Conservation (phyloP, 53 echinoderm and acorn worm species). For the Echinarachnius parma region DNA sequence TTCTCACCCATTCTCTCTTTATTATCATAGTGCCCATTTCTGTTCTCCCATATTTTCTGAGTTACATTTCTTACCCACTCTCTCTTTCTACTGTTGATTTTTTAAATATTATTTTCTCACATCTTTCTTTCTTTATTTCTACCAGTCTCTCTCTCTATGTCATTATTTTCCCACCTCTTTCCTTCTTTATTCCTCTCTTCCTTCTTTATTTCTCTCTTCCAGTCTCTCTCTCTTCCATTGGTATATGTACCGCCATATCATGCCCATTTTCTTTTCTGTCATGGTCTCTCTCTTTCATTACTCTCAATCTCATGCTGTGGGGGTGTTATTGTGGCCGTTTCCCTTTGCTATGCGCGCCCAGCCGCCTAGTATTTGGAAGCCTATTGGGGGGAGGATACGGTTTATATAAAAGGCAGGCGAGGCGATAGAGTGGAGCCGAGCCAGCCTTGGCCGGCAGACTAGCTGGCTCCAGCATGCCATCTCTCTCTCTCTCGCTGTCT, state of each 20-base stretch:
- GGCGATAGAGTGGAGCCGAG: slow-evolving; percentile 39
- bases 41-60: no score
- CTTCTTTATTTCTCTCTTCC: not conserved
- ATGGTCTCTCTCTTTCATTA: not conserved
- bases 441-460: slow-evolving; percentile 82
- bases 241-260: no score
- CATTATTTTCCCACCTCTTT: no score
- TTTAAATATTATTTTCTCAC: no score
- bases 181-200: not conserved
- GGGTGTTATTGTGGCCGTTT: slow-evolving; percentile 43
- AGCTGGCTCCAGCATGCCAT: slow-evolving; percentile 64
- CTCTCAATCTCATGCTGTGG: slow-evolving; percentile 24
- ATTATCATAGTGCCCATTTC: no score
- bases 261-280: not conserved
- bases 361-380: not conserved
- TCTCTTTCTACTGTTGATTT: no score
- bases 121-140: not conserved
- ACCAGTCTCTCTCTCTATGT: not conserved
- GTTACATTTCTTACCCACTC: not conserved
- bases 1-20: no score
- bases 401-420: slow-evolving; percentile 44
- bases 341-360: slow-evolving; percentile 35
- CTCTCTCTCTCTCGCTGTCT: no score
- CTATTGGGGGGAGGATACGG: slow-evolving; percentile 41
- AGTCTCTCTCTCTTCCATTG: not conserved